phyloP scores from a whole-genome alignment of 2,888 invertebrate genomes.

The Luffia ferchaultella region DNA sequence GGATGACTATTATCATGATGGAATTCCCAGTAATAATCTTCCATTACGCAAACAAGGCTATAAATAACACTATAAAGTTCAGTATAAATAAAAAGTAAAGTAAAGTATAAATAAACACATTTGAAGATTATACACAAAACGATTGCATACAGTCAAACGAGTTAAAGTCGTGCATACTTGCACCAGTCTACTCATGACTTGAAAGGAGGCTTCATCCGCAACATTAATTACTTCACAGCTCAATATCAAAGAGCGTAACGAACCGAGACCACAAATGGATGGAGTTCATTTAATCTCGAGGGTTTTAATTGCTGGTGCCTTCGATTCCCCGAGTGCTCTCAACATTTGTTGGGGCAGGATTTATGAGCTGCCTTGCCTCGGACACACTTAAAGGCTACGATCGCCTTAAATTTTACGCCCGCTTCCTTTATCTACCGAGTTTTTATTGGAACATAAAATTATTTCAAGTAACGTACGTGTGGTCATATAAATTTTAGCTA shows the following conservation, averaged over 20 bases:
- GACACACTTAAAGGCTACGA: conserved; percentile 14
- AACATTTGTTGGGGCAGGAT: conserved; percentile 49
- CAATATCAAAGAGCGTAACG: neutral
- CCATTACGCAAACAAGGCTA: neutral
- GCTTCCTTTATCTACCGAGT: neutral
- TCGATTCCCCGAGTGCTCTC: conserved; percentile 31
- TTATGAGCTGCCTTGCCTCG: conserved; percentile 29
- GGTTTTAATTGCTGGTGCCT: conserved; percentile 57
- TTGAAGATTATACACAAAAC: neutral
- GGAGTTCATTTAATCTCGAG: conserved; percentile 53
- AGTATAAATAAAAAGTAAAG: neutral
- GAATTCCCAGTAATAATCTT: neutral
- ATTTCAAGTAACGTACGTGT: neutral
- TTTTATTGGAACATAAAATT: neutral
- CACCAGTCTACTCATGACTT: no score
- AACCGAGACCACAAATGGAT: conserved; percentile 44
- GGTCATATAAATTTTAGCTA: neutral
- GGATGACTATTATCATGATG: no score
- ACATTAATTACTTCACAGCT: neutral
- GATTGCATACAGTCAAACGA: neutral
- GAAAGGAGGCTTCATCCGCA: neutral
- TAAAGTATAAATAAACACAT: neutral
- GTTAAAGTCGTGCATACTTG: neutral
- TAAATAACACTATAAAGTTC: neutral
- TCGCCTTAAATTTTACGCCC: neutral